phyloP scores from a whole-genome alignment of 1,140 invertebrate genomes.

The Drosophila arawakana region DNA sequence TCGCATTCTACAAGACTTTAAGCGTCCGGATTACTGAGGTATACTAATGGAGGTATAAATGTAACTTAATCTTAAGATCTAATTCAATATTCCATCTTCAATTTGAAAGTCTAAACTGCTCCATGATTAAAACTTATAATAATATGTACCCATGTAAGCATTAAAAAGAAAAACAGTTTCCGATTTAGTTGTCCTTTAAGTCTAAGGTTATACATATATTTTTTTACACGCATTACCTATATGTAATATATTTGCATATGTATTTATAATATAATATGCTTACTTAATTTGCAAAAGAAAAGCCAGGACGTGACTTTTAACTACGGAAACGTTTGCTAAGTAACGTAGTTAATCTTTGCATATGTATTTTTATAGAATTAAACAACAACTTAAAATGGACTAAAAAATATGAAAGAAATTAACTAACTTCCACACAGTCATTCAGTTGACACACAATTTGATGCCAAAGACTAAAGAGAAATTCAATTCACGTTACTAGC shows the following conservation, averaged over 20 bases:
- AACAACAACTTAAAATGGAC: slow-evolving; percentile 48
- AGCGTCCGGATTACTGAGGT: too few relatives aligned
- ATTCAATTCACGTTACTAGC: slow-evolving; percentile 52
- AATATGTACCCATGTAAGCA: neutral
- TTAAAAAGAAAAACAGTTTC: slow-evolving; percentile 4
- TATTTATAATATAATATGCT: slow-evolving; percentile 42
- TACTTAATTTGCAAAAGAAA: slow-evolving; percentile 61
- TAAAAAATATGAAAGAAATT: slow-evolving; percentile 19
- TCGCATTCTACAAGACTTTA: too few relatives aligned
- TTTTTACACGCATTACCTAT: slow-evolving; percentile 72
- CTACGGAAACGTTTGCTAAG: slow-evolving; percentile 31
- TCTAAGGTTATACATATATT: slow-evolving; percentile 73
- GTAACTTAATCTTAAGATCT: too few relatives aligned
- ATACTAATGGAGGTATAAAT: too few relatives aligned
- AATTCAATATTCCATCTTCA: too few relatives aligned
- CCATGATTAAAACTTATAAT: too few relatives aligned
- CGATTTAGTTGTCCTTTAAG: slow-evolving; percentile 56
- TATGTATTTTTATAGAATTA: slow-evolving; percentile 43
- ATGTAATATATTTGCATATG: slow-evolving; percentile 53
- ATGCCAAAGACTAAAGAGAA: slow-evolving; percentile 24
- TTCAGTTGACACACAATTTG: slow-evolving; percentile 15
- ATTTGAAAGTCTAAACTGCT: too few relatives aligned
- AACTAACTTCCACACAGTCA: slow-evolving; percentile 47
- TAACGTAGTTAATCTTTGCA: slow-evolving; percentile 1
- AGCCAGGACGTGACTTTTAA: slow-evolving; percentile 44